phyloP scores from a whole-genome alignment of 2,113 vertebrate species.

The Sminthopsis crassicaudata region DNA sequence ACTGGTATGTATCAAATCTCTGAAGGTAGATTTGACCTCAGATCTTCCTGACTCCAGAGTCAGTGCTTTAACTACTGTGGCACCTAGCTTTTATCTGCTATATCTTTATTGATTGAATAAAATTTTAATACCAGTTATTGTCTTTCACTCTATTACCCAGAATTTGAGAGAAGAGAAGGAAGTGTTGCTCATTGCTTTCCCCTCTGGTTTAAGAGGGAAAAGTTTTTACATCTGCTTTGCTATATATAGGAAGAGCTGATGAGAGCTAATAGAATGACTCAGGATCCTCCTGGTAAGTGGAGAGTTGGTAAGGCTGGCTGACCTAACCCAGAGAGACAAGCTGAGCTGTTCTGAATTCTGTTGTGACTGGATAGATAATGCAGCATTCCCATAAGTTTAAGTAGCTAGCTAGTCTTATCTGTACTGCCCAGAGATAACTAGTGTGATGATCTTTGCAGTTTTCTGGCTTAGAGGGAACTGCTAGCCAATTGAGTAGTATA shows the following conservation, averaged over 20 bases:
- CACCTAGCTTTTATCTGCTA: neutral
- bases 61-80: too few species aligned
- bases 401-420: neutral
- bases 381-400: neutral
- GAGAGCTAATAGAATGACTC: neutral
- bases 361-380: neutral
- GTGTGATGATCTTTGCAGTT: neutral
- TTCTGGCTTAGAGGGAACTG: neutral
- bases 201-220: neutral
- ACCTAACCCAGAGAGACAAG: neutral
- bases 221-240: neutral
- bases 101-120: neutral
- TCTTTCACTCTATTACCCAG: neutral
- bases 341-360: neutral
- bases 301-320: neutral
- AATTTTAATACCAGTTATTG: neutral
- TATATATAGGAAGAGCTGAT: neutral
- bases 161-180: neutral
- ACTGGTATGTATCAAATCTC: too few species aligned
- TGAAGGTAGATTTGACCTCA: too few species aligned
- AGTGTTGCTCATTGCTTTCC: neutral
- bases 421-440: neutral
- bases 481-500: neutral
- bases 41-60: too few species aligned
- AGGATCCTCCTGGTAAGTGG: neutral